Evolutionary conservation across 2,888 invertebrate species (phyloP).

Genomic region (Drosophila longiperda): DNA sequence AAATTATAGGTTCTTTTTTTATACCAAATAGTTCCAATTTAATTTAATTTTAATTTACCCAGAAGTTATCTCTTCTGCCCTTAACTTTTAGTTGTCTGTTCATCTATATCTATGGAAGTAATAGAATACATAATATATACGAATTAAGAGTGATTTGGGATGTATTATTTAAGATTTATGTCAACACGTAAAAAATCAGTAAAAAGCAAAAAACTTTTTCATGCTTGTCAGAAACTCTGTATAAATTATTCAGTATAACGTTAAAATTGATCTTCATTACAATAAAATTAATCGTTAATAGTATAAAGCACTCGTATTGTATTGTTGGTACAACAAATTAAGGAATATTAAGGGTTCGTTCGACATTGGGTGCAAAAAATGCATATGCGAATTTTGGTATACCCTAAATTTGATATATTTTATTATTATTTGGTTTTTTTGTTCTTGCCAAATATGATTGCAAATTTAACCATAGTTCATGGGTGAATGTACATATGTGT

Average conservation of each 20-base stretch:
- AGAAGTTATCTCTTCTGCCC: not conserved
- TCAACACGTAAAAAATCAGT: not conserved
- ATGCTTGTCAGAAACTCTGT: too few relatives aligned
- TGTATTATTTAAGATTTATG: not conserved
- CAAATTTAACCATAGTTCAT: constrained; percentile 29
- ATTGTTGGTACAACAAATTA: not conserved
- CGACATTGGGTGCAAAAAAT: not conserved
- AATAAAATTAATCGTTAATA: not conserved
- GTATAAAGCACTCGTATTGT: not conserved
- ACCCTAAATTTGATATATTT: not conserved
- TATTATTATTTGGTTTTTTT: not conserved
- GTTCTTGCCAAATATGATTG: not conserved
- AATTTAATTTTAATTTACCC: not conserved
- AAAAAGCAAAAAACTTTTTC: not conserved
- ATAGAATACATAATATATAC: too few relatives aligned
- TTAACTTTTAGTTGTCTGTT: not conserved
- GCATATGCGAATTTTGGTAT: not conserved
- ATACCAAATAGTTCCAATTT: not conserved
- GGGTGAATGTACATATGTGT: constrained; percentile 12
- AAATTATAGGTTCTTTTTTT: not conserved
- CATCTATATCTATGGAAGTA: not conserved
- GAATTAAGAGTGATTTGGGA: too few relatives aligned
- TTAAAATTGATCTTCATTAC: not conserved
- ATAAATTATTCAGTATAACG: not conserved
- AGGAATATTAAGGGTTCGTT: not conserved